These are phyloP conservation scores for Prosopocoilus inquinatus DNA, from an alignment of 2,888 invertebrate genomes.

Conservation along the genomic window DNA sequence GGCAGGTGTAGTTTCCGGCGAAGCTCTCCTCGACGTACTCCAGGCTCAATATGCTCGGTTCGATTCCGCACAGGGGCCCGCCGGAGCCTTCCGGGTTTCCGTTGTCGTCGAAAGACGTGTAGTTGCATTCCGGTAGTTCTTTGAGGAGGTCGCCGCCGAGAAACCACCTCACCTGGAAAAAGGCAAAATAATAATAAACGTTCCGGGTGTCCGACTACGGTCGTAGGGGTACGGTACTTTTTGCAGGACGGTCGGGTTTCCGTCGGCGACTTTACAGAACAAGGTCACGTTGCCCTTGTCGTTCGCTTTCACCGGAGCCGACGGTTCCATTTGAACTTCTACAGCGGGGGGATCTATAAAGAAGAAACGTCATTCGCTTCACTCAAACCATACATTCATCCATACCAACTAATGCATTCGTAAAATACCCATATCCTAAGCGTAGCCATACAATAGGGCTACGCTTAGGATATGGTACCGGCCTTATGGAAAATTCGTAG, in stretches of 20 bases:
- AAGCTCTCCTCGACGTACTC: conserved; percentile 85
- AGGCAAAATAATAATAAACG: not conserved
- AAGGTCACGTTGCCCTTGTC: conserved; percentile 79
- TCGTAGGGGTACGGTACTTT: conserved; percentile 55
- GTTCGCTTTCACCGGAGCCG: conserved; percentile 73
- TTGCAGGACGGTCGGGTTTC: conserved; percentile 71
- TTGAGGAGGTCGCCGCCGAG: conserved; percentile 79
- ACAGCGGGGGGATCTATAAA: conserved; percentile 76
- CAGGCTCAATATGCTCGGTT: conserved; percentile 80
- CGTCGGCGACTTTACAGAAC: conserved; percentile 74
- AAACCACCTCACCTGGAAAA: conserved; percentile 68
- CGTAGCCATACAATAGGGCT: no score
- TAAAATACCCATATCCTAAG: no score
- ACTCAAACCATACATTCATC: no score
- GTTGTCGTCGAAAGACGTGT: conserved; percentile 46
- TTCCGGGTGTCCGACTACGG: not conserved
- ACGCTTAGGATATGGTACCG: no score
- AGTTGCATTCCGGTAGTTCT: conserved; percentile 79
- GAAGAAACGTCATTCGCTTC: no score
- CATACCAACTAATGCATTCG: no score
- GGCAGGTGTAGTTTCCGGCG: conserved; percentile 92
- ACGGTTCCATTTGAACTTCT: conserved; percentile 71
- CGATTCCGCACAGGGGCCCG: conserved; percentile 76
- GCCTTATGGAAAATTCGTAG: no score
- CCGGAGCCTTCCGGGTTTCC: conserved; percentile 50